Base-by-base conservation (phyloP, 2,888 invertebrate species). In the Seira musarum region DNA sequence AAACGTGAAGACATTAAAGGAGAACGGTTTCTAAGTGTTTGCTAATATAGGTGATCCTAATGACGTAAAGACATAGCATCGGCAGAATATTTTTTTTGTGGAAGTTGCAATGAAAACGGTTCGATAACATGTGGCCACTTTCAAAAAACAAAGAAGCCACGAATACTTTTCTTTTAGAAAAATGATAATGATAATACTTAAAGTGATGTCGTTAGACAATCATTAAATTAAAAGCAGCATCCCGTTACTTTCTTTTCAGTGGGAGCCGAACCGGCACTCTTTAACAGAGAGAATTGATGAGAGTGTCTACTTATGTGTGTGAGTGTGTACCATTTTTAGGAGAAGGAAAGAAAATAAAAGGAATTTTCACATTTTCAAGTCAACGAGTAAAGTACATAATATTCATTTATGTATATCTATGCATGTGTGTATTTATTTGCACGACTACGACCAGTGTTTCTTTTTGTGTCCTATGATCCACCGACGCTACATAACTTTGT, bases 201-300 rank as follows among this genome's bases (percentile, higher is more conserved):
- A 53, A 53, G 53, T 53, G 53, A 53, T 53, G 53, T 53, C 53
- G 53, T 53, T 53, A 53, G 53, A 53, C 17, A 17, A 53, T 53
- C 53, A 53, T 53, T 53, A 53, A 53, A 53, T 53, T 53, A 53
- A 53, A 53, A 53, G 53, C 53, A n/a, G 17, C 17, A 53, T 53
- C 53, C 53, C 53, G 53, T 53, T 53, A 53, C n/a, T 53, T 53
- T 2, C 53, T 30, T 8, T 53, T 53, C 13, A n/a, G 53, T 53
- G 3, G 53, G 17, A 53, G 53, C 13, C 17, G 30, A 8, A n/a
- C n/a, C 30, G 30, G 30, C 30, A 30, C 30, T 30, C 3, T 30
- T 8, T 30, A 30, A 30, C 30, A 30, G 8, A 30, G 8, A 2
- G 30, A 30, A 30, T 30, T 30, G 30, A 30, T 30, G 30, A n/a